These are phyloP conservation scores for Bubo blakistoni DNA, from an alignment of 2,113 vertebrate genomes.

Conservation along the genomic window DNA sequence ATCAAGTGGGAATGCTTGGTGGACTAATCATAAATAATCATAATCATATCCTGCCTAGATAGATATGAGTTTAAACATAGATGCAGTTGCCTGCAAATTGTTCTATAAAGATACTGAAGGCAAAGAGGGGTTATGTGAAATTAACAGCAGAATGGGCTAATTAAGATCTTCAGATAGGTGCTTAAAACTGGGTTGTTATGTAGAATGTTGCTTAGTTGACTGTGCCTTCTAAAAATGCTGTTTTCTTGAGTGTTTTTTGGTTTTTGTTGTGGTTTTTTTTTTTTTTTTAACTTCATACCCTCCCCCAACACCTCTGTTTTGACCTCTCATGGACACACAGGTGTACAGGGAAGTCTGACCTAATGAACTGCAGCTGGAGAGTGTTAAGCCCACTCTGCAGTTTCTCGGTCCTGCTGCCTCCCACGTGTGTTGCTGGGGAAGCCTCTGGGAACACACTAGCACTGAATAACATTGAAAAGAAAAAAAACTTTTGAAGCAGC, in stretches of 20 bases:
- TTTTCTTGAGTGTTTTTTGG: neutral
- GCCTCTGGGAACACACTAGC: neutral
- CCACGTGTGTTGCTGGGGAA: neutral
- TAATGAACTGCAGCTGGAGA: neutral
- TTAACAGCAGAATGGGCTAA: conserved; percentile 47
- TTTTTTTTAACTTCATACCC: neutral
- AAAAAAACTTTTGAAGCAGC: neutral
- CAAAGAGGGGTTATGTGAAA: conserved; percentile 39
- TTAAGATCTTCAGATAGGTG: conserved; percentile 60
- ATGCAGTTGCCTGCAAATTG: conserved; percentile 1
- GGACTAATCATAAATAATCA: conserved; percentile 54
- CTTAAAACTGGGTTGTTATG: conserved; percentile 18
- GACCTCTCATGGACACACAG: neutral
- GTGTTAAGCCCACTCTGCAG: neutral
- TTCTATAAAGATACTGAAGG: conserved; percentile 41
- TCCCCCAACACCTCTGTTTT: neutral
- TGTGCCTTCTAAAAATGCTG: neutral
- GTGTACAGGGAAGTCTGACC: neutral
- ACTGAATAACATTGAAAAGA: conserved; percentile 12
- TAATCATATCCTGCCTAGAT: conserved; percentile 48
- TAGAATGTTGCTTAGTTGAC: neutral
- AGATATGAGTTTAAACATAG: conserved; percentile 31
- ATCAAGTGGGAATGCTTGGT: conserved; percentile 28
- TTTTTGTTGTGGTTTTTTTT: neutral
- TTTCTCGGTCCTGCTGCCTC: neutral